phyloP scores from a whole-genome alignment of 2,797 vertebrate species.

The Centropyge bicolor region DNA sequence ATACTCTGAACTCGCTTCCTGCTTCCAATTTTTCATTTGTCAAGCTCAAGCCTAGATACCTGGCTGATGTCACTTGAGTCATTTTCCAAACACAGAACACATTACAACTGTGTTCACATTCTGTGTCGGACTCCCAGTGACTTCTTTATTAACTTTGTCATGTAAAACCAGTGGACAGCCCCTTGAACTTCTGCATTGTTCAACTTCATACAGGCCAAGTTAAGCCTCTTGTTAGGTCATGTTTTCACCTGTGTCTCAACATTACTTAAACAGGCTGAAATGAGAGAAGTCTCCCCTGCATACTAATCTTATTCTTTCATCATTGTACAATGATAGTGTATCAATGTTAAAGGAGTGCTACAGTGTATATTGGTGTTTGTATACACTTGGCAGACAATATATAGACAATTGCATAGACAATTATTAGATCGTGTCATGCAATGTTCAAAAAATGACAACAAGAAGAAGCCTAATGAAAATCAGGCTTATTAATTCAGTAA shows the following conservation, averaged over 20 bases:
- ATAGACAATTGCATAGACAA: neutral
- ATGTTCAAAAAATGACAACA: neutral
- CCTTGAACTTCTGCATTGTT: neutral
- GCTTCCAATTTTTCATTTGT: neutral
- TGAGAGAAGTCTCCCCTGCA: neutral
- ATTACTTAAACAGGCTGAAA: slow-evolving; percentile 9
- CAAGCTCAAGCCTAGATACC: neutral
- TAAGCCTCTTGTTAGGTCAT: neutral
- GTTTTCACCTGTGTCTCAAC: neutral
- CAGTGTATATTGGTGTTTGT: too few species aligned
- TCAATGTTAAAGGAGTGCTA: too few species aligned
- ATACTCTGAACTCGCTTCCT: neutral
- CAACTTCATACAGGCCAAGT: neutral
- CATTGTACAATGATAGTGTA: too few species aligned
- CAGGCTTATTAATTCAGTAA: neutral
- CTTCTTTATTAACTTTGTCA: neutral
- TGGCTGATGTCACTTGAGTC: neutral
- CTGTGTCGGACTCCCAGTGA: neutral
- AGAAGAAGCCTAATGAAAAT: neutral
- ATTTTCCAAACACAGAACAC: neutral
- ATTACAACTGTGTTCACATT: neutral
- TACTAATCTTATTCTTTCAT: too few species aligned
- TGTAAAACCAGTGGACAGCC: neutral
- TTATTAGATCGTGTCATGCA: neutral
- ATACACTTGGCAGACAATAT: too few species aligned